These are phyloP conservation scores for Euglossa dilemma DNA, from an alignment of 1,140 invertebrate genomes.

Conservation along the genomic window DNA sequence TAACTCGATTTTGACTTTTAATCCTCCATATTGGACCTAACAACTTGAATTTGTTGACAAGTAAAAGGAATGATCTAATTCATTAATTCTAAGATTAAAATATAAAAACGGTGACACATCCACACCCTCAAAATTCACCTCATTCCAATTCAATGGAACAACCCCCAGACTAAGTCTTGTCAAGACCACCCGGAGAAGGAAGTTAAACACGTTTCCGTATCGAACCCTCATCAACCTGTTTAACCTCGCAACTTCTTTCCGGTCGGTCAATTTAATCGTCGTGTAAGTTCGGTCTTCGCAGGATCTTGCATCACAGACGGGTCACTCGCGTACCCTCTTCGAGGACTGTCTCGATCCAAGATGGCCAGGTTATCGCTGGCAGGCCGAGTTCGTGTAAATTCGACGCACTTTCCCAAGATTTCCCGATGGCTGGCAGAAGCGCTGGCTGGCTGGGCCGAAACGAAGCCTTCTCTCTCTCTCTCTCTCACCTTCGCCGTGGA, in stretches of 20 bases:
- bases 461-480: not conserved
- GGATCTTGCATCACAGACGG: not conserved
- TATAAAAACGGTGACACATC: too few species aligned
- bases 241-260: not conserved
- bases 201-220: not conserved
- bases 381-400: slow-evolving; percentile 61
- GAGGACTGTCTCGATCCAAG: not conserved
- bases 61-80: too few species aligned
- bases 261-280: not conserved
- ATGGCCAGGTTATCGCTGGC: slow-evolving; percentile 12
- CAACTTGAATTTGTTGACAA: too few species aligned
- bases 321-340: slow-evolving; percentile 5
- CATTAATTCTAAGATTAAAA: too few species aligned
- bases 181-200: too few species aligned
- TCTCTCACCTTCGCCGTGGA: slow-evolving; percentile 2
- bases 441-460: slow-evolving; percentile 48
- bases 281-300: not conserved
- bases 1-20: too few species aligned
- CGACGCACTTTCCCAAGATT: slow-evolving; percentile 57
- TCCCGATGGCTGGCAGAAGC: slow-evolving; percentile 24
- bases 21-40: too few species aligned
- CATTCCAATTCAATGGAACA: too few species aligned
- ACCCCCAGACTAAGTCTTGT: too few species aligned
- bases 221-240: not conserved
- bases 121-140: too few species aligned